phyloP scores from a whole-genome alignment of 2,797 vertebrate species.

The Australoheros facetus region DNA sequence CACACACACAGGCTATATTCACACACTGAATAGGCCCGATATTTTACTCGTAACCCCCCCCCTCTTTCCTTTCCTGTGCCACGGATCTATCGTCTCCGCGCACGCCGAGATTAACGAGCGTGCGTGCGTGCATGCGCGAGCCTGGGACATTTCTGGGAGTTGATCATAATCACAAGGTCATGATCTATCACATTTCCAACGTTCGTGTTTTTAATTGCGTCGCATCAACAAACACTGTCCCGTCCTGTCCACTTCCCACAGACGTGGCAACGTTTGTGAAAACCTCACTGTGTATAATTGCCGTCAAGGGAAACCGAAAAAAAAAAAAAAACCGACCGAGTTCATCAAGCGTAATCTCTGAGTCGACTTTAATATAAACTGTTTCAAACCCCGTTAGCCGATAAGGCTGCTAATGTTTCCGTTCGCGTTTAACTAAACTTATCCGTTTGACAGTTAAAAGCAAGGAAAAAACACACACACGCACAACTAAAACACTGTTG shows the following conservation, averaged over 20 bases:
- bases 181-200: slow-evolving; percentile 33
- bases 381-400: slow-evolving; percentile 57
- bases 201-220: slow-evolving; percentile 24
- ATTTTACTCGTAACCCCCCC: slow-evolving; percentile 35
- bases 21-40: slow-evolving; percentile 67
- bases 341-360: slow-evolving; percentile 45
- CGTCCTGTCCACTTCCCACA: slow-evolving; percentile 65
- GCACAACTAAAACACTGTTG: slow-evolving; percentile 33
- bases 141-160: slow-evolving; percentile 59
- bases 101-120: slow-evolving; percentile 48
- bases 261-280: slow-evolving; percentile 71
- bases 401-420: slow-evolving; percentile 62
- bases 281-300: slow-evolving; percentile 46
- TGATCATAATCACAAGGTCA: slow-evolving; percentile 69
- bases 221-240: slow-evolving; percentile 58
- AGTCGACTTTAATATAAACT: slow-evolving; percentile 59
- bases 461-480: slow-evolving; percentile 27
- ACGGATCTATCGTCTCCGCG: slow-evolving; percentile 47
- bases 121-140: slow-evolving; percentile 25
- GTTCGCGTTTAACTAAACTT: slow-evolving; percentile 58
- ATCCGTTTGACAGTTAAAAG: slow-evolving; percentile 44
- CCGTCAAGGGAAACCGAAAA: slow-evolving; percentile 39
- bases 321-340: slow-evolving; percentile 34
- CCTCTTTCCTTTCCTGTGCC: slow-evolving; percentile 4
- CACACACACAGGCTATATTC: slow-evolving; percentile 64